phyloP scores from a whole-genome alignment of 2,888 invertebrate species.

The Notocelia uddmanniana region DNA sequence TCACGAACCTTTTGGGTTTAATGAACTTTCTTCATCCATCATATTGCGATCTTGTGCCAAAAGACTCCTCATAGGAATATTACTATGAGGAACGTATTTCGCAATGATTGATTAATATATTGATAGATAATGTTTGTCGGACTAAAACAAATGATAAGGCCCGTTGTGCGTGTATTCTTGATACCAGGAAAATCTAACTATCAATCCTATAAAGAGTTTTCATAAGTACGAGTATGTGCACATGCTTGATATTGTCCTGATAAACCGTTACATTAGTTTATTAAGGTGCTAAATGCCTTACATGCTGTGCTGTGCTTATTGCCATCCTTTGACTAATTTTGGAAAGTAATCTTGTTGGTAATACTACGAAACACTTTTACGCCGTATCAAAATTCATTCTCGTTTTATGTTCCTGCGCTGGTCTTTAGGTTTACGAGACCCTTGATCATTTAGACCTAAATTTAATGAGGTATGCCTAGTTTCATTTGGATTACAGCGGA shows the following conservation, averaged over 20 bases:
- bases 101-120: background rate
- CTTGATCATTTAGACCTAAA: conserved; percentile 27
- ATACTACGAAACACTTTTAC: conserved; percentile 22
- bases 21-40: background rate
- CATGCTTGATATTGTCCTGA: no score
- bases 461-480: conserved; percentile 23
- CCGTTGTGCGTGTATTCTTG: background rate
- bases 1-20: background rate
- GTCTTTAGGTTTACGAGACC: conserved; percentile 27
- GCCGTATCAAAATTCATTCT: conserved; percentile 16
- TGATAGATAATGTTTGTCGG: no score
- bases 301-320: no score
- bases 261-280: background rate
- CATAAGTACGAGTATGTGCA: no score
- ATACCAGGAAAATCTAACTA: no score
- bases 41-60: background rate
- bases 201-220: no score
- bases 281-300: conserved; percentile 7
- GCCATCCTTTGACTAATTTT: background rate
- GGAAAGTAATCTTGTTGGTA: conserved; percentile 19
- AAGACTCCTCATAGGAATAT: background rate
- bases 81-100: background rate
- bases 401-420: conserved; percentile 21
- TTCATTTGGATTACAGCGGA: conserved; percentile 9
- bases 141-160: background rate